Percentiles rank a stretch among this genome's conserved stretches.
phyloP scores from a whole-genome alignment of 2,113 vertebrate species.

The Piliocolobus tephrosceles region DNA sequence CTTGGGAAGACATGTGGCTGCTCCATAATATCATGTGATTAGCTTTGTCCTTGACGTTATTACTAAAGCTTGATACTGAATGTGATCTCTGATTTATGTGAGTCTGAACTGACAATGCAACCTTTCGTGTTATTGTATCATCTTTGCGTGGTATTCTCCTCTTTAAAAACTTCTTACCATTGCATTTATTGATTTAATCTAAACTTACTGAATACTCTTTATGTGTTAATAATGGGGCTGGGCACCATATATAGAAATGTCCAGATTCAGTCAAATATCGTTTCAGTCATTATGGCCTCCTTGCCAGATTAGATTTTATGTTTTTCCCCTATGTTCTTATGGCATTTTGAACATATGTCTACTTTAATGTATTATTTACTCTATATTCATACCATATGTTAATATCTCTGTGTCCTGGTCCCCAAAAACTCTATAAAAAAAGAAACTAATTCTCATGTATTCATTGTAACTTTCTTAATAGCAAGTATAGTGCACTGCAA shows the following conservation, averaged over 20 bases:
- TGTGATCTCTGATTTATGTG: background rate
- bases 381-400: background rate
- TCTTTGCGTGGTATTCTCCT: background rate
- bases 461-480: background rate
- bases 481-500: rapidly evolving
- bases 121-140: background rate
- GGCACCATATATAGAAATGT: background rate
- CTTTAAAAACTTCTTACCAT: background rate
- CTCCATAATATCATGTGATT: background rate
- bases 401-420: background rate
- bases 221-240: background rate
- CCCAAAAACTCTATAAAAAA: background rate
- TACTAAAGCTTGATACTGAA: background rate
- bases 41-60: background rate
- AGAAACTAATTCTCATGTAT: background rate
- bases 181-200: background rate
- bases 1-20: background rate
- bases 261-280: background rate
- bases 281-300: background rate
- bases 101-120: background rate
- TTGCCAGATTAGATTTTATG: background rate
- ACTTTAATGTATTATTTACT: too few relatives aligned
- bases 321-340: background rate
- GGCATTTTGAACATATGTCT: background rate
- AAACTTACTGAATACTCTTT: background rate